These are phyloP conservation scores for Cyclopterus lumpus DNA, from an alignment of 2,797 vertebrate genomes.

Conservation along the genomic window DNA sequence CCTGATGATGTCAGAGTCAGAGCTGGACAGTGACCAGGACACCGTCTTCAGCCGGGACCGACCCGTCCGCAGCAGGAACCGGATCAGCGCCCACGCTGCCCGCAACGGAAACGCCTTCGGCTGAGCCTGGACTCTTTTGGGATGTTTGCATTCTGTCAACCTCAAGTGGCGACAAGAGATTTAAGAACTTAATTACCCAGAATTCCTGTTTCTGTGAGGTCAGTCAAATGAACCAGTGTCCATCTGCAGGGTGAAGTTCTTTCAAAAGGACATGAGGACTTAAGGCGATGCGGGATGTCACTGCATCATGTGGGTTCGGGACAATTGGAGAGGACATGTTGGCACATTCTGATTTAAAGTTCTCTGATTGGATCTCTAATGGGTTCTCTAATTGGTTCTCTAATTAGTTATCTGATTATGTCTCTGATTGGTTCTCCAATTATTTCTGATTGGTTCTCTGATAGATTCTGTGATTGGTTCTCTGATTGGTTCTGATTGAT, in stretches of 20 bases:
- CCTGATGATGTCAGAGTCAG: slow-evolving; percentile 95
- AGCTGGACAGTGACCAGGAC: slow-evolving; percentile 94
- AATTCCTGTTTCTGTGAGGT: slow-evolving; percentile 6
- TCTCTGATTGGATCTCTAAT: too few species aligned
- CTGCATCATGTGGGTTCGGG: background rate
- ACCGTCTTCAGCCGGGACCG: slow-evolving; percentile 85
- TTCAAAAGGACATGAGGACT: background rate
- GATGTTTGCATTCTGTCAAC: background rate
- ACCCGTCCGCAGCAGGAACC: slow-evolving; percentile 78
- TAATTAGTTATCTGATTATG: too few species aligned
- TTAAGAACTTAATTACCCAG: slow-evolving; percentile 27
- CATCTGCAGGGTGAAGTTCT: background rate
- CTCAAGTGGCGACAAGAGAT: background rate
- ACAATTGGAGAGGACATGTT: background rate
- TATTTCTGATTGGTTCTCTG: too few species aligned
- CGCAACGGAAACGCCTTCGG: slow-evolving; percentile 85
- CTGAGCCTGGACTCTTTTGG: slow-evolving; percentile 22
- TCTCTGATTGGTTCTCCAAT: too few species aligned
- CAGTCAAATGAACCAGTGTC: slow-evolving; percentile 5
- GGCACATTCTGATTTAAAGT: background rate
- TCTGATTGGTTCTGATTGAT: too few species aligned
- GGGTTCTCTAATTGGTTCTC: too few species aligned
- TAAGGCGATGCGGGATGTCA: background rate
- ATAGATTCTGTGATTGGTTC: too few species aligned
- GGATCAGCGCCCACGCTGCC: slow-evolving; percentile 72